Evolutionary conservation across 2,888 invertebrate species (phyloP).

Genomic region (Noctua pronuba): DNA sequence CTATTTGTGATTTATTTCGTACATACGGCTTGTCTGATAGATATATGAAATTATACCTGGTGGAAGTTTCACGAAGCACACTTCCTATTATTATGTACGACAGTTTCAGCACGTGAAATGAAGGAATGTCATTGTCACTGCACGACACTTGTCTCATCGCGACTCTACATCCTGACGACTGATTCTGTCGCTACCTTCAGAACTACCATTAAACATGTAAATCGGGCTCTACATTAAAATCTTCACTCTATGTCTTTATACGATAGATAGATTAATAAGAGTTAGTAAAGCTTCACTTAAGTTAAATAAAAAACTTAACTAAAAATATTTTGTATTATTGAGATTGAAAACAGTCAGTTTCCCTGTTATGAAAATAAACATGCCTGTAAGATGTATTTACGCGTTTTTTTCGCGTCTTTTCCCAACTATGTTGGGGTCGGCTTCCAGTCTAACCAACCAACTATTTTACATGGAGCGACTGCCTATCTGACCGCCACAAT

Average conservation of each 20-base stretch:
- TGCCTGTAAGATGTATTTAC: background rate
- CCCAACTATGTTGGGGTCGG: too few relatives aligned
- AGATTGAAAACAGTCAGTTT: background rate
- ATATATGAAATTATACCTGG: background rate
- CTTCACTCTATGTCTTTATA: constrained; percentile 6
- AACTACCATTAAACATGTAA: constrained; percentile 50
- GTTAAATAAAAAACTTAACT: background rate
- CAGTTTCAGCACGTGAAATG: constrained; percentile 31
- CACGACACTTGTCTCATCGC: constrained; percentile 28
- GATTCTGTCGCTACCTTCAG: constrained; percentile 36
- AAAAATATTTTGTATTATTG: background rate
- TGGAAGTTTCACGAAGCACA: background rate
- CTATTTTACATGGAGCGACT: too few relatives aligned
- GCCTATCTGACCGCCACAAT: too few relatives aligned
- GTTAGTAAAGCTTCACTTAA: background rate
- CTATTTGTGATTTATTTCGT: too few relatives aligned
- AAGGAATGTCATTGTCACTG: constrained; percentile 26
- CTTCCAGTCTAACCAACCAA: too few relatives aligned
- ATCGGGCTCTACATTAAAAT: constrained; percentile 38
- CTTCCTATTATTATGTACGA: constrained; percentile 20
- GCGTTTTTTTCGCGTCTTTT: too few relatives aligned
- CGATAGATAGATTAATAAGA: background rate
- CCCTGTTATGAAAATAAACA: background rate
- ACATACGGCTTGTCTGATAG: background rate
- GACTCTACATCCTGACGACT: constrained; percentile 24